Conservation (phyloP, 2,113 vertebrate genomes). For the Pseudorectes ferrugineus region DNA sequence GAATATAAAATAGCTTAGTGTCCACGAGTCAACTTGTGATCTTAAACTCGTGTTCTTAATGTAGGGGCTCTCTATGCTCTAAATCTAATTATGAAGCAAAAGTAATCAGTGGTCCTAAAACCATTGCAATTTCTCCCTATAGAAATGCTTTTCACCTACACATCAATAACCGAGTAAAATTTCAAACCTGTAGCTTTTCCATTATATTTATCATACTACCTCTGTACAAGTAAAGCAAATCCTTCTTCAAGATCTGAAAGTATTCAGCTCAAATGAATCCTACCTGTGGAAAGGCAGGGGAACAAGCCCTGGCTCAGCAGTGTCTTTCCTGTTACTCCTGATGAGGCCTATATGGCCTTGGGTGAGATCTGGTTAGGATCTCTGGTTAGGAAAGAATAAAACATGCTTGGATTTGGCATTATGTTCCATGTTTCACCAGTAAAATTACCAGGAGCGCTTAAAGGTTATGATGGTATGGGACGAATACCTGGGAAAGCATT, state of each 20-base stretch:
- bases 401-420: not conserved
- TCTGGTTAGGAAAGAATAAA: not conserved
- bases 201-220: not conserved
- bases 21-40: not conserved
- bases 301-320: not conserved
- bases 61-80: not conserved
- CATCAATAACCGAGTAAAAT: not conserved
- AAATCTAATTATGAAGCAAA: not conserved
- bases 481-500: not conserved
- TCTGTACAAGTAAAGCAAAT: not conserved
- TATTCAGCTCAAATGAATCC: accelerated
- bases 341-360: not conserved
- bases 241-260: not conserved
- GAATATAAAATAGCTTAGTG: not conserved
- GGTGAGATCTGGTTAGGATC: not conserved
- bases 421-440: not conserved
- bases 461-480: not conserved
- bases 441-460: not conserved
- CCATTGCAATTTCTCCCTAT: not conserved
- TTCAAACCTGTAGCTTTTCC: not conserved
- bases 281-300: not conserved
- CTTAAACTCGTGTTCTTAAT: not conserved
- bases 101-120: not conserved
- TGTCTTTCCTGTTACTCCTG: not conserved
- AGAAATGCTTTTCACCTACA: not conserved